Evolutionary conservation across 2,888 invertebrate genomes (phyloP), one percentile per base, ranked within the genome.

Genomic region (Himalopsyche japonica): DNA sequence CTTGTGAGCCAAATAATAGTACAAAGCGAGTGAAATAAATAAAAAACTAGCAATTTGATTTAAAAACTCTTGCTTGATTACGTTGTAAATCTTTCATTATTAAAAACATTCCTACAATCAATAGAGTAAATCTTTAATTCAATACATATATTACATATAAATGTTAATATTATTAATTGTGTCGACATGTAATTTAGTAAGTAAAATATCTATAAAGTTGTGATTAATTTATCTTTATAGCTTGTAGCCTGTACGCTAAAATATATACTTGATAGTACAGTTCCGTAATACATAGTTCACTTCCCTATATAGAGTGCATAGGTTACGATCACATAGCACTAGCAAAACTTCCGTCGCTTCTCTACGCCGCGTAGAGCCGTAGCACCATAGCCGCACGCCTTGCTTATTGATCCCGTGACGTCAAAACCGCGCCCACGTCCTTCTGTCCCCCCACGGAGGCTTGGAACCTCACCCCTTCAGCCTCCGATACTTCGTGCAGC

Each of bases 371-470:
- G 70, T 70, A 70, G 70, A 70, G 70, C 64, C 64, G 64, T 64
- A 64, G 64, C 24, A 70, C 64, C 64, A 70, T 70, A 70, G 47
- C 77, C 79, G 80, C 43, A 32, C 83, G 79, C 80, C 82, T 43
- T 81, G 83, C 86, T 86, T 86, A 86, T 86, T 86, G 86, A 86
- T 86, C 86, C 86, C 82, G 82, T 86, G 86, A 86, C 86, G 86
- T 86, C 86, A 86, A 70, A 70, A 82, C 85, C 86, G 84, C 86
- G 84, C 86, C 86, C 84, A 82, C 85, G 24, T 57, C 79, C 34
- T 76, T 48, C 57, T 48, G 8, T 34, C 10, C 80, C 70, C 49
- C 76, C 57, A 34, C 86, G 6, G 34, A 64, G n/a, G n/a, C 76
- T 64, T 27, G 43, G 37, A 20, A 8, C 76, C 81, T 76, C 70